Conservation (phyloP, 2,797 vertebrate species). For the Lepus oiostolus region DNA sequence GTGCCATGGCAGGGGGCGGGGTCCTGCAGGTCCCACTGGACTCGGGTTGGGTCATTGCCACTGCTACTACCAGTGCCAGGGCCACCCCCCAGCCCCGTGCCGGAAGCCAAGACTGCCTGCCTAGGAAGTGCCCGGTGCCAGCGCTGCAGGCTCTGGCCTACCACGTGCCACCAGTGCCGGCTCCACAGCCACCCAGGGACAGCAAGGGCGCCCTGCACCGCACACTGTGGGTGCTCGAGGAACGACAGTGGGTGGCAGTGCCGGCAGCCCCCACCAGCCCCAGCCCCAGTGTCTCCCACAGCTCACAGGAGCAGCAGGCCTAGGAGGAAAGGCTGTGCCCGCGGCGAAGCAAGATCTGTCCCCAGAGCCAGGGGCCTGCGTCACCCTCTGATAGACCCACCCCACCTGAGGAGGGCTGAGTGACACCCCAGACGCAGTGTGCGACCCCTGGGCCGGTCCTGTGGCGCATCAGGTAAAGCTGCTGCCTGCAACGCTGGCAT, state of each 20-base stretch:
- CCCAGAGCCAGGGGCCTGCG: background rate
- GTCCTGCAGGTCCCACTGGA: background rate
- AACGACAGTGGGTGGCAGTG: background rate
- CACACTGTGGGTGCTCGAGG: background rate
- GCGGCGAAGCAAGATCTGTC: background rate
- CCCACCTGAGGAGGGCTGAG: background rate
- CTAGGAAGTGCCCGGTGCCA: background rate
- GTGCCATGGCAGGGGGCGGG: background rate
- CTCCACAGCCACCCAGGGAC: too few species aligned
- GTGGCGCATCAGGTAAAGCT: too few species aligned
- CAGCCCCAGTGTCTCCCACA: background rate
- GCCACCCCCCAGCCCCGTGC: background rate
- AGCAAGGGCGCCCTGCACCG: too few species aligned
- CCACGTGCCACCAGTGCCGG: too few species aligned
- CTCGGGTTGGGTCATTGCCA: background rate
- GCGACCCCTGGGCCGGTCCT: too few species aligned
- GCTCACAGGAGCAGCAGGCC: background rate
- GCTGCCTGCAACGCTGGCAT: too few species aligned
- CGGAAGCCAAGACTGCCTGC: background rate
- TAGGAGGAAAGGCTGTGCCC: background rate
- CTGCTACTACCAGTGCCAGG: background rate
- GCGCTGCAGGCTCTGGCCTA: too few species aligned
- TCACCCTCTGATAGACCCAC: background rate
- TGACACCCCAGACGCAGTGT: too few species aligned
- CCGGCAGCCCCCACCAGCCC: too few species aligned